Evolutionary conservation across 37 sponge, comb jelly and placozoan genomes (phyloP).

Genomic region (Eunapius fragilis): DNA sequence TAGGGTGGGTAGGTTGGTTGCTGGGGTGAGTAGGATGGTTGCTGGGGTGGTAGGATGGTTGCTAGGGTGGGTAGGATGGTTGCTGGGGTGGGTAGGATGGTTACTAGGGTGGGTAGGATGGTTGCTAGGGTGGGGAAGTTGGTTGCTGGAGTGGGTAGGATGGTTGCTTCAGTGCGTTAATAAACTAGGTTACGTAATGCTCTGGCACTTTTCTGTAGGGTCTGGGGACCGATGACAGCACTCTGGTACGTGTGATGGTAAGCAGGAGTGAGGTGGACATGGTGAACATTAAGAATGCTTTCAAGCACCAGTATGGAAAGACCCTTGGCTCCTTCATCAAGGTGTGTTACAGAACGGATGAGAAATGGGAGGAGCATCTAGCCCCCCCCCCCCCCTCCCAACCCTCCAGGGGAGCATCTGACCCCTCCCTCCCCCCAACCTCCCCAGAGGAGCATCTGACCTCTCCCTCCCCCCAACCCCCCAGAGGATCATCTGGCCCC

Average conservation of each 20-base stretch:
- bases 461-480: too few species aligned
- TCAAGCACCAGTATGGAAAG: slow-evolving; percentile 69
- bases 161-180: too few species aligned
- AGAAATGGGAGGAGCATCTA: too few species aligned
- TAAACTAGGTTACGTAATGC: not conserved
- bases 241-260: slow-evolving; percentile 82
- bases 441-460: too few species aligned
- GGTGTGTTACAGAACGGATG: slow-evolving; percentile 43
- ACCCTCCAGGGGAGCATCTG: too few species aligned
- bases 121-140: not conserved
- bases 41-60: not conserved
- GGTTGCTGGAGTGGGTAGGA: not conserved
- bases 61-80: not conserved
- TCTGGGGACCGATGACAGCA: slow-evolving; percentile 79
- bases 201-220: slow-evolving; percentile 39
- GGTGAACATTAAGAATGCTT: slow-evolving; percentile 82
- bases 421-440: too few species aligned
- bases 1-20: not conserved
- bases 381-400: too few species aligned
- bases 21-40: not conserved
- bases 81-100: not conserved
- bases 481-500: too few species aligned
- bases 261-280: slow-evolving; percentile 92
- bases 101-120: not conserved
- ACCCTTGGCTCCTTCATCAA: slow-evolving; percentile 86